Conservation (phyloP, 2,113 vertebrate species). For the Terrapene triunguis region DNA sequence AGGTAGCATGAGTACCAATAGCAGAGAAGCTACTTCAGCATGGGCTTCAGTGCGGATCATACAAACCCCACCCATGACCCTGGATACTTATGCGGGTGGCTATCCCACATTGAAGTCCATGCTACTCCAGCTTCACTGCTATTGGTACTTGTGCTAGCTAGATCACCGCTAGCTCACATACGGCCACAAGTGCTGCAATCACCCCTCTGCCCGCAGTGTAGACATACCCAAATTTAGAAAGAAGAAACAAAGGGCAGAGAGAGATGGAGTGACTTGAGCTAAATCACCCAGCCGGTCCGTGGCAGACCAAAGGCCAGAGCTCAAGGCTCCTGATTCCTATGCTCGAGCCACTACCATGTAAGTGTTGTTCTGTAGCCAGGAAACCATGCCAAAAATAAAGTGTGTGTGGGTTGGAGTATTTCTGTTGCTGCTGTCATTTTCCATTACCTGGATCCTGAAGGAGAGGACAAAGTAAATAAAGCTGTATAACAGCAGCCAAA, state of each 20-base stretch:
- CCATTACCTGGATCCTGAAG: neutral
- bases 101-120: neutral
- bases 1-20: no score
- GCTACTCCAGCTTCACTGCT: neutral
- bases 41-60: no score
- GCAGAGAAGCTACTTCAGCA: no score
- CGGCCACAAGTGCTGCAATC: neutral
- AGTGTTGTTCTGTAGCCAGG: neutral
- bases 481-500: neutral
- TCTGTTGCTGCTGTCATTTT: neutral
- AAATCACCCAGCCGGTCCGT: rapidly evolving
- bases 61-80: no score
- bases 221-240: neutral
- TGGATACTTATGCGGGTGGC: no score
- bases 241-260: neutral
- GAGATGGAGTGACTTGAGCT: neutral
- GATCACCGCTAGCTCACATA: neutral
- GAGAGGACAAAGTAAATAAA: neutral
- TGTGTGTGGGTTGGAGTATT: neutral
- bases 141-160: neutral
- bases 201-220: neutral
- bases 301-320: rapidly evolving
- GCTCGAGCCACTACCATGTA: neutral
- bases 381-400: rapidly evolving
- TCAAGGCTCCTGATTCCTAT: neutral